These are phyloP conservation scores for Trichacis sp. DNA, from an alignment of 2,888 invertebrate species.

Conservation along the genomic window DNA sequence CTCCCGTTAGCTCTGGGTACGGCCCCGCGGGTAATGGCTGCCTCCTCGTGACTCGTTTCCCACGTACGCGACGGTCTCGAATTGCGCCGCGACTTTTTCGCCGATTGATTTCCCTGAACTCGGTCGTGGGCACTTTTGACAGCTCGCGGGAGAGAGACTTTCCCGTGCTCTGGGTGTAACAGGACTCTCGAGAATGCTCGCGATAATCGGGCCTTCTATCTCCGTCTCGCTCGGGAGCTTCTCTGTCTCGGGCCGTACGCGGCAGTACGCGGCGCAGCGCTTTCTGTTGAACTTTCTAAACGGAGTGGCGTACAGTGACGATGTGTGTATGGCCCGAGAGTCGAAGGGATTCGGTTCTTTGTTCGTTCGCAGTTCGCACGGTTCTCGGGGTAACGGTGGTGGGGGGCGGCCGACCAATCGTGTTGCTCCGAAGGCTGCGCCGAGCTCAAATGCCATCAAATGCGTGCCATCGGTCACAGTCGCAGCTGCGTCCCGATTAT, in stretches of 20 bases:
- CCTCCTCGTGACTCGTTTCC: too few species aligned
- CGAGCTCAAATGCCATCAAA: background rate
- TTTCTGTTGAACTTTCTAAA: conserved; percentile 16
- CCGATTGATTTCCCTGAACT: too few species aligned
- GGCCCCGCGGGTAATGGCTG: background rate
- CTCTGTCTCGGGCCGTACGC: conserved; percentile 3
- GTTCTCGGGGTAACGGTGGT: background rate
- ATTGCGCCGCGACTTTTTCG: too few species aligned
- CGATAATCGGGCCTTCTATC: too few species aligned
- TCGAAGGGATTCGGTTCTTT: conserved; percentile 9
- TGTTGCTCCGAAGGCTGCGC: conserved; percentile 12
- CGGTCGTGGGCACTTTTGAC: background rate
- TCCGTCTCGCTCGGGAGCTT: too few species aligned
- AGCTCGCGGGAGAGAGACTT: background rate
- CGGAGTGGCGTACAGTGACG: background rate
- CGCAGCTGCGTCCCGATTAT: conserved; percentile 29
- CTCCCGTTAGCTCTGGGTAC: background rate
- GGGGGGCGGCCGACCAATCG: conserved; percentile 1
- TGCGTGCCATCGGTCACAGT: conserved; percentile 7
- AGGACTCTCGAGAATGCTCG: background rate
- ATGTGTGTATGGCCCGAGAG: conserved; percentile 1
- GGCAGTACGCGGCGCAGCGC: conserved; percentile 5
- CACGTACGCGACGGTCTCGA: background rate
- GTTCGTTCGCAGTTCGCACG: conserved; percentile 12
- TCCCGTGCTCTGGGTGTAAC: background rate